phyloP scores from a whole-genome alignment of 2,113 vertebrate genomes.

The Alosa alosa region DNA sequence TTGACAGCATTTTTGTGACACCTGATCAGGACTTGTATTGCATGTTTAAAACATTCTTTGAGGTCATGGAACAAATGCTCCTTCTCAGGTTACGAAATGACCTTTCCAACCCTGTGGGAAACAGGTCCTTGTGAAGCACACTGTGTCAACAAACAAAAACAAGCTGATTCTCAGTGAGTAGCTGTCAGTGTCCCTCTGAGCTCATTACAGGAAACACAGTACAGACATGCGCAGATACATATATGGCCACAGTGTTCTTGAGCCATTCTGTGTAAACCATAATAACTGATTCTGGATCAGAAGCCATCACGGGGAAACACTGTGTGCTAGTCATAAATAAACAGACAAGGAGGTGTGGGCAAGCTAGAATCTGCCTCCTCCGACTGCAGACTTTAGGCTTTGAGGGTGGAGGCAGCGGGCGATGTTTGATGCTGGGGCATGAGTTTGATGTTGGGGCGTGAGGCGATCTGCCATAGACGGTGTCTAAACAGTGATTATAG shows the following conservation, averaged over 20 bases:
- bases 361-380: background rate
- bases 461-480: background rate
- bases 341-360: background rate
- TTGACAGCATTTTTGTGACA: slow-evolving; percentile 34
- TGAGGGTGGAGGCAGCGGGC: background rate
- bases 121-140: background rate
- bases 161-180: background rate
- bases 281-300: background rate
- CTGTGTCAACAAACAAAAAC: background rate
- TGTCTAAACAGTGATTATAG: background rate
- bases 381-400: background rate
- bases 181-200: background rate
- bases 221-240: background rate
- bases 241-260: background rate
- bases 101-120: background rate
- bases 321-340: background rate
- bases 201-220: background rate
- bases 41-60: background rate
- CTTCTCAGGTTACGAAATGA: background rate
- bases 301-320: background rate
- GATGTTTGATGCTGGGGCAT: background rate
- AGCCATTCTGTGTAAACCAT: background rate
- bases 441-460: background rate
- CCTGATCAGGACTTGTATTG: background rate
- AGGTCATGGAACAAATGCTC: background rate